Evolutionary conservation across 2,888 invertebrate species (phyloP).

Genomic region (Drosophila pseudotakahashii): DNA sequence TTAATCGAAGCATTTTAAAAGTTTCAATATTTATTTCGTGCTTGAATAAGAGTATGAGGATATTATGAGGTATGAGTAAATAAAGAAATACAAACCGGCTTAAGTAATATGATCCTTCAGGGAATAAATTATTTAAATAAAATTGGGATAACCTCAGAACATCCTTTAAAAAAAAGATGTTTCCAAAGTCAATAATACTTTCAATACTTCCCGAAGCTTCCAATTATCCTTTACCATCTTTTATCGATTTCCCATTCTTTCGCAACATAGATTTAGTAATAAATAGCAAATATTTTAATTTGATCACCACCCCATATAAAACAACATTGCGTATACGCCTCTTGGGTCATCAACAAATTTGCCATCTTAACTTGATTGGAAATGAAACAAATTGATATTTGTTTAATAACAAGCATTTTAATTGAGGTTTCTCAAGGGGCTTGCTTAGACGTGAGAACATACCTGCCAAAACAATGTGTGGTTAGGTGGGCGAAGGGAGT

Average conservation of each 20-base stretch:
- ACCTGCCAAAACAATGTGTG: slow-evolving; percentile 36
- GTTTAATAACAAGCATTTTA: slow-evolving; percentile 65
- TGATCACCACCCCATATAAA: slow-evolving; percentile 5
- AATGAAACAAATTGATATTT: slow-evolving; percentile 44
- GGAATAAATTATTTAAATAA: no score
- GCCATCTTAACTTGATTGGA: slow-evolving; percentile 32
- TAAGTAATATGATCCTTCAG: no score
- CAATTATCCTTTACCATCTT: no score
- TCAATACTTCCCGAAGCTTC: no score
- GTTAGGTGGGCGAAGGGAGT: slow-evolving; percentile 9
- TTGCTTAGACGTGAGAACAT: slow-evolving; percentile 25
- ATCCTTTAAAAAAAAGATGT: no score
- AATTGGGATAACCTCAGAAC: no score
- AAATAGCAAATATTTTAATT: slow-evolving; percentile 29
- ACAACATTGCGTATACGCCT: slow-evolving; percentile 29
- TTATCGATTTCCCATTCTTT: background rate
- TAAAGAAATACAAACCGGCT: no score
- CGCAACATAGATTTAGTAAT: background rate
- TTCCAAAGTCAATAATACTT: no score
- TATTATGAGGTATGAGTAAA: no score
- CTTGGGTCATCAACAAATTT: slow-evolving; percentile 7
- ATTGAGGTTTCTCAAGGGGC: slow-evolving; percentile 57
- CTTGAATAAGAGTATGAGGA: no score
- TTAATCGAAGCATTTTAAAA: no score
- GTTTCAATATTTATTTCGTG: no score